phyloP scores from a whole-genome alignment of 2,797 vertebrate species.

The Bradypodion pumilum region DNA sequence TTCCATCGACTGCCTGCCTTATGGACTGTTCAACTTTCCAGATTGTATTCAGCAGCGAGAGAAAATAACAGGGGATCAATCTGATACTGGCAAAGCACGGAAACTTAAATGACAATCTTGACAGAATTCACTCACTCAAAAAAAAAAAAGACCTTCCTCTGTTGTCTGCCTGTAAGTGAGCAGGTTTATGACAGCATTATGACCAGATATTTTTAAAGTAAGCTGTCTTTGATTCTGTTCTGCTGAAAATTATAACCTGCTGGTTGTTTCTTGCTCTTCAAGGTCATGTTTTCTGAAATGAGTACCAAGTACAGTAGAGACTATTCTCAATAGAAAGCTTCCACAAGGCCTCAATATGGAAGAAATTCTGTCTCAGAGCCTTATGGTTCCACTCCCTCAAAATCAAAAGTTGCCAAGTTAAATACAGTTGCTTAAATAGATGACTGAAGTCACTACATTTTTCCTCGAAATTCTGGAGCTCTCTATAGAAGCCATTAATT shows the following conservation, averaged over 20 bases:
- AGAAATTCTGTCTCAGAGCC: background rate
- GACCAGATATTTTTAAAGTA: background rate
- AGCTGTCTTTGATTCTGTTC: background rate
- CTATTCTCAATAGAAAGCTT: background rate
- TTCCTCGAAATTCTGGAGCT: background rate
- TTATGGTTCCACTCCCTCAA: background rate
- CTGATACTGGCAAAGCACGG: conserved; percentile 11
- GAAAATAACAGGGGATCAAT: conserved; percentile 16
- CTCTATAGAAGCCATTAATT: background rate
- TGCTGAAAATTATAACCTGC: background rate
- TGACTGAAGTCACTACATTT: background rate
- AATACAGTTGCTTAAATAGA: background rate
- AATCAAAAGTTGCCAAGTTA: background rate
- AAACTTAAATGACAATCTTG: background rate
- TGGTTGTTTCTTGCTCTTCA: background rate
- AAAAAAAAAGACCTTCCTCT: background rate
- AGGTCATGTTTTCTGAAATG: background rate
- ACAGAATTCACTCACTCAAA: conserved; percentile 22
- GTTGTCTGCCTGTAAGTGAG: background rate
- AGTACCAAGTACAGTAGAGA: background rate
- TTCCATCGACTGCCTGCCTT: conserved; percentile 20
- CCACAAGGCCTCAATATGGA: background rate
- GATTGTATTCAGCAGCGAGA: conserved; percentile 1
- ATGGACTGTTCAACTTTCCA: conserved; percentile 18
- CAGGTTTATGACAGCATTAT: background rate